Conservation (phyloP, 2,113 vertebrate species). For the Pampusana beccarii region DNA sequence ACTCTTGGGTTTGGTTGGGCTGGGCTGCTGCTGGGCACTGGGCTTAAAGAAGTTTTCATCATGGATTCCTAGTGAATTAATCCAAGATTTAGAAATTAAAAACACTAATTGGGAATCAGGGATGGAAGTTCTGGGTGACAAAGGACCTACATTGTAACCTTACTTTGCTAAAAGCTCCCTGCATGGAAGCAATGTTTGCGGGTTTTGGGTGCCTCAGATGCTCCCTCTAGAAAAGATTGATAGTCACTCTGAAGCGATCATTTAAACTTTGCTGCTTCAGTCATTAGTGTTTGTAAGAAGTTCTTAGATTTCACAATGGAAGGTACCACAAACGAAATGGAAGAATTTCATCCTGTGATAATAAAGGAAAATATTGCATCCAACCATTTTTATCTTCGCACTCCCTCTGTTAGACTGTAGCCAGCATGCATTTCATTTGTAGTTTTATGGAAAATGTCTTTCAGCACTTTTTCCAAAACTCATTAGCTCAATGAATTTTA, state of each 20-base stretch:
- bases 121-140: neutral
- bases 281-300: neutral
- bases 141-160: neutral
- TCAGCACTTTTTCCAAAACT: neutral
- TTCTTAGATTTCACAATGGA: neutral
- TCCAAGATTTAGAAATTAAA: neutral
- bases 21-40: neutral
- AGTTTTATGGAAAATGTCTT: neutral
- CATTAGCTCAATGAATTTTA: slow-evolving; percentile 21
- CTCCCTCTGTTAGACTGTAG: neutral
- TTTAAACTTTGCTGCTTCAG: neutral
- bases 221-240: neutral
- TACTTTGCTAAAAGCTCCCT: neutral
- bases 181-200: neutral
- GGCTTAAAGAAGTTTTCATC: neutral
- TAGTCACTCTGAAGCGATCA: neutral
- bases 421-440: neutral
- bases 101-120: neutral
- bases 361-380: neutral
- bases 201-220: neutral
- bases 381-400: neutral
- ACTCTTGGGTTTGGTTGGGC: neutral
- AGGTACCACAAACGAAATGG: neutral
- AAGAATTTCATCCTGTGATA: neutral
- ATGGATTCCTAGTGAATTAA: neutral